Conservation (phyloP, 2,113 vertebrate genomes). For the Actenoides hombroni region DNA sequence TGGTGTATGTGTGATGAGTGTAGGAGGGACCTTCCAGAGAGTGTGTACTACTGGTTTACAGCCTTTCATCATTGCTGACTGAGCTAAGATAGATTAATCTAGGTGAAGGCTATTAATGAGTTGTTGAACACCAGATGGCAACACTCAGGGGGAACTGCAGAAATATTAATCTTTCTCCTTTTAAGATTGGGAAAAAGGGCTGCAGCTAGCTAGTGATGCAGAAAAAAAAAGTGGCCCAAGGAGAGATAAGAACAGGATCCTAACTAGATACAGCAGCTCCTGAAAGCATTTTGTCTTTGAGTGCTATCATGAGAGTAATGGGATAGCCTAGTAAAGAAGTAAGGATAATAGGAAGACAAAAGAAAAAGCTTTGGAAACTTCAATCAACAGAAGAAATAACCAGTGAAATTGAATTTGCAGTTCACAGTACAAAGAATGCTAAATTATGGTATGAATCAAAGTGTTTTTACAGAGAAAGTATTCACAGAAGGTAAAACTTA, state of each 20-base stretch:
- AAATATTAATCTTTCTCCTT: not conserved
- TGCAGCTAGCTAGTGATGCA: not conserved
- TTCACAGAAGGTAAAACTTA: not conserved
- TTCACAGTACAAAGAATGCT: not conserved
- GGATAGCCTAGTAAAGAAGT: not conserved
- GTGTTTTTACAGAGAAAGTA: not conserved
- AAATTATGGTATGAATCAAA: not conserved
- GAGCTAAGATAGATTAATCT: not conserved
- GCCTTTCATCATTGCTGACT: not conserved
- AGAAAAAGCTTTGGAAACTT: not conserved
- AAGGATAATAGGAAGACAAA: not conserved
- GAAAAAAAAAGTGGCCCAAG: not conserved
- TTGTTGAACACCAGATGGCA: not conserved
- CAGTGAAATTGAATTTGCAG: not conserved
- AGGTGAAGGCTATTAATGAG: not conserved
- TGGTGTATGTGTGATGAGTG: not conserved
- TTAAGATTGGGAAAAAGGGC: not conserved
- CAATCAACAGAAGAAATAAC: not conserved
- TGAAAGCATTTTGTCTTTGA: not conserved
- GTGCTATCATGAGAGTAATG: not conserved
- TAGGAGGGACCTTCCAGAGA: not conserved
- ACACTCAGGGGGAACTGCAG: not conserved
- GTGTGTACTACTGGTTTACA: not conserved
- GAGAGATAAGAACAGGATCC: not conserved
- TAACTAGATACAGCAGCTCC: not conserved